These are phyloP conservation scores for Brachymystax lenok DNA, from an alignment of 2,797 vertebrate genomes.

Conservation along the genomic window DNA sequence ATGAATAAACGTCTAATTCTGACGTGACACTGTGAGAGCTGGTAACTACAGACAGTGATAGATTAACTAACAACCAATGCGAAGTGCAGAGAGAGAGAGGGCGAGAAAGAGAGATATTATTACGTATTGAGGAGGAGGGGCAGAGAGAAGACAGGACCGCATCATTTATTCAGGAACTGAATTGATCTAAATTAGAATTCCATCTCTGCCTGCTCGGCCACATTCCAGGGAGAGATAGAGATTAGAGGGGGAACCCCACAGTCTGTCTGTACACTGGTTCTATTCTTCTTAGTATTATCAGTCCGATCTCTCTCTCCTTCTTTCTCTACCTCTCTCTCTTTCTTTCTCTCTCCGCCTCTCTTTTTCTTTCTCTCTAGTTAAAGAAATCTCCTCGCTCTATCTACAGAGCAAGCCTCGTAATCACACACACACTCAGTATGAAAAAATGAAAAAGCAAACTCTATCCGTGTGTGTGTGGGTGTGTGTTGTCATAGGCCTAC, in stretches of 20 bases:
- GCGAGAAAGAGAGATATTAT: too few relatives aligned
- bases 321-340: background rate
- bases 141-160: conserved; percentile 1
- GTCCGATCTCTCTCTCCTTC: too few relatives aligned
- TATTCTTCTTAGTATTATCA: background rate
- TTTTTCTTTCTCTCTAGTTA: too few relatives aligned
- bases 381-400: conserved; percentile 27
- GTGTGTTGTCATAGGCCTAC: conserved; percentile 41
- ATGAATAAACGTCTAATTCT: too few relatives aligned
- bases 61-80: too few relatives aligned
- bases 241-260: background rate
- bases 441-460: too few relatives aligned
- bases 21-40: background rate
- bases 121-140: too few relatives aligned
- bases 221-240: background rate
- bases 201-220: background rate
- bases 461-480: background rate
- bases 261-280: background rate
- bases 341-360: background rate
- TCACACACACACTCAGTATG: background rate
- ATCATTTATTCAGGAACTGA: background rate
- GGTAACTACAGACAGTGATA: background rate
- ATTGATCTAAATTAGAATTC: background rate
- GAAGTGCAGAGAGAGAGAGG: too few relatives aligned
- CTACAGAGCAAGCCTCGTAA: conserved; percentile 18